Percentiles rank a stretch among this genome's conserved stretches.
phyloP scores from a whole-genome alignment of 1,140 invertebrate genomes.

The Parapsyche elsis region DNA sequence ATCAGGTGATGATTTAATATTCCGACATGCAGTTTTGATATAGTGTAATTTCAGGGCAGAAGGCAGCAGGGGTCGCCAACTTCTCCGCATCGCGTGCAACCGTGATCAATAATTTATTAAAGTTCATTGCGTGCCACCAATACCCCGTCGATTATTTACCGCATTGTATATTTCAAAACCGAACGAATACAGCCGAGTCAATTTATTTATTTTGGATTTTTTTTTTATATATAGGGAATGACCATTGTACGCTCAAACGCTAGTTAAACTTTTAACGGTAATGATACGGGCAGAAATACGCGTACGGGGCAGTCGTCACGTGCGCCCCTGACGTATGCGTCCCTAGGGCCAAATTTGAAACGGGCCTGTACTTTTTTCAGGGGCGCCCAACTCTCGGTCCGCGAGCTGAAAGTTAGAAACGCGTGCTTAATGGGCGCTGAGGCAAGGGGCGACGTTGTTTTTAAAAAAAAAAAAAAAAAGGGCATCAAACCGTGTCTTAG shows the following conservation, averaged over 20 bases:
- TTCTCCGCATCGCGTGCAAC: neutral
- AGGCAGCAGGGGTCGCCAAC: neutral
- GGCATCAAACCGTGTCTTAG: constrained; percentile 25
- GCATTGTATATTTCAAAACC: no score
- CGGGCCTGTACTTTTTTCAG: constrained; percentile 15
- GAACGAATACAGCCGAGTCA: no score
- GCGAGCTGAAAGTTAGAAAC: neutral
- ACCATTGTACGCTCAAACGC: neutral
- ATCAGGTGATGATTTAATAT: neutral
- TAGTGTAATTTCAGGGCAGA: neutral
- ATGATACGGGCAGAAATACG: neutral
- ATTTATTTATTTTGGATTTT: no score
- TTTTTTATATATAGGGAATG: no score
- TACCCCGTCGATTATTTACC: no score
- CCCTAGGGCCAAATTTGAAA: constrained; percentile 47
- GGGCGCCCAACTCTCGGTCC: neutral
- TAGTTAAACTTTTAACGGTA: neutral
- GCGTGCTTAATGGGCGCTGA: constrained; percentile 45
- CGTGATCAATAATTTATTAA: no score
- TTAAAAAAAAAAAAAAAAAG: constrained; percentile 36
- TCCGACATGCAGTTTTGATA: neutral
- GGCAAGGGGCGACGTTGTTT: constrained; percentile 50
- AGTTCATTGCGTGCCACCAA: no score
- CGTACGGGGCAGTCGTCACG: no score
- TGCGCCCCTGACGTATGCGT: constrained; percentile 45